Evolutionary conservation across 2,888 invertebrate species (phyloP), one percentile per base, ranked within the genome.

Genomic region (Zygaena filipendulae): DNA sequence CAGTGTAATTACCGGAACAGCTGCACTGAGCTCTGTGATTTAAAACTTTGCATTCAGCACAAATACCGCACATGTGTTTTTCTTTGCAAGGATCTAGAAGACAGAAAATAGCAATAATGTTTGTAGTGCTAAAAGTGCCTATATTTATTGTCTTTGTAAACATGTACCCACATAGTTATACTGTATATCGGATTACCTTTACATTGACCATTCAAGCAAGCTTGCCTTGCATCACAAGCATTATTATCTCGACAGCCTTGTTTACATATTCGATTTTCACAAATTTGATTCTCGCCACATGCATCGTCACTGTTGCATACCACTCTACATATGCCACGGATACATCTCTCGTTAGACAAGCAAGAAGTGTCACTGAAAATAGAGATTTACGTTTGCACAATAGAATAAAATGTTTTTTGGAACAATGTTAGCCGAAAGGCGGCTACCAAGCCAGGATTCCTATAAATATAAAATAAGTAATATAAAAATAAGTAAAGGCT

Each of bases 11-110:
- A 25, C 84, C 75, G 2, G 92, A 88, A 47, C 95, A 95, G 52
- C 88, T 91, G 54, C 95, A 95, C 52, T 92, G 91, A 1, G 90
- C 88, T 13, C 90, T 87, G 53, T 95, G 95, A 58, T 91, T 91
- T 29, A 87, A 82, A 3, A 93, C 92, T 49, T 85, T 82, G 49
- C 95, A 95, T 27, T 86, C 84, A 10, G 94, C 91, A 57, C 95
- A 95, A 24, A 87, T 83, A 24, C 95, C 95, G 57, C 95, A 95
- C 27, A 87, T 83, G 27, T 84, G 84, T 7, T 81, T 83, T 30
- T 84, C 84, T 42, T 86, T 84, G 50, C 95, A 95, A 5, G 95
- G 93, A 82, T 89, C 90, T 88, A 52, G 28, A 68, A 62, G 39
- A 30, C 35, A 35, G n/a, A n/a, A n/a, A n/a, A n/a, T n/a, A n/a